Percentiles rank a stretch among this genome's conserved stretches.
phyloP scores from a whole-genome alignment of 2,797 vertebrate genomes.

The Gobionotothen gibberifrons region DNA sequence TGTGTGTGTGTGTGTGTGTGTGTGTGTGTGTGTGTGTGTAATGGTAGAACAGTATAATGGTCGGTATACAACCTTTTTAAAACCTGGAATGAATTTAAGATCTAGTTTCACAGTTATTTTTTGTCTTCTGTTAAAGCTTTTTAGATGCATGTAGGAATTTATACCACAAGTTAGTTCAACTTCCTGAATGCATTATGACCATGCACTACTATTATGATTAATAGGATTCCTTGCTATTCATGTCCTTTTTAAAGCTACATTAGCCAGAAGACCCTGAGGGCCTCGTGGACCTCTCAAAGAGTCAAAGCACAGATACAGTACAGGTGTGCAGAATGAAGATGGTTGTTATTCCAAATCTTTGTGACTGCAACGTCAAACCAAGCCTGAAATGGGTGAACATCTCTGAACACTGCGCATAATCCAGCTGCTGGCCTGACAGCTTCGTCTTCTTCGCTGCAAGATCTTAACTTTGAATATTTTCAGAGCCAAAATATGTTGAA shows the following conservation, averaged over 20 bases:
- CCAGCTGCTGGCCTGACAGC: constrained; percentile 45
- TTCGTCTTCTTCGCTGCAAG: constrained; percentile 6
- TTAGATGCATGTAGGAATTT: background rate
- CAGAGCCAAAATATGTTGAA: constrained; percentile 36
- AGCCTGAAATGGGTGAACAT: constrained; percentile 53
- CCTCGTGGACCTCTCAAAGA: constrained; percentile 55
- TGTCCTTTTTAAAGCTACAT: background rate
- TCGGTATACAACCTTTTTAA: background rate
- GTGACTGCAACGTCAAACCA: constrained; percentile 35
- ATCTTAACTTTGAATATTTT: constrained; percentile 15
- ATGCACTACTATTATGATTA: background rate
- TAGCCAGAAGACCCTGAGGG: constrained; percentile 49
- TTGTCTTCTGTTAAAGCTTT: constrained; percentile 4
- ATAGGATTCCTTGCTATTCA: background rate
- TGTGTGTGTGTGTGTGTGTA: background rate
- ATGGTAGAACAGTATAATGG: constrained; percentile 6
- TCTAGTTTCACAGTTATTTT: background rate
- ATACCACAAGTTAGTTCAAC: background rate
- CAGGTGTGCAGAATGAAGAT: constrained; percentile 26
- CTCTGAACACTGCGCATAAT: constrained; percentile 30
- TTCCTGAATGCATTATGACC: constrained; percentile 7
- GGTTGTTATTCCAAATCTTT: constrained; percentile 21
- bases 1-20: constrained; percentile 26
- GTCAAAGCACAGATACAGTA: constrained; percentile 7
- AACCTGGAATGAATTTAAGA: background rate